Conservation (phyloP, 2,888 invertebrate species). For the Agonopterix arenella region DNA sequence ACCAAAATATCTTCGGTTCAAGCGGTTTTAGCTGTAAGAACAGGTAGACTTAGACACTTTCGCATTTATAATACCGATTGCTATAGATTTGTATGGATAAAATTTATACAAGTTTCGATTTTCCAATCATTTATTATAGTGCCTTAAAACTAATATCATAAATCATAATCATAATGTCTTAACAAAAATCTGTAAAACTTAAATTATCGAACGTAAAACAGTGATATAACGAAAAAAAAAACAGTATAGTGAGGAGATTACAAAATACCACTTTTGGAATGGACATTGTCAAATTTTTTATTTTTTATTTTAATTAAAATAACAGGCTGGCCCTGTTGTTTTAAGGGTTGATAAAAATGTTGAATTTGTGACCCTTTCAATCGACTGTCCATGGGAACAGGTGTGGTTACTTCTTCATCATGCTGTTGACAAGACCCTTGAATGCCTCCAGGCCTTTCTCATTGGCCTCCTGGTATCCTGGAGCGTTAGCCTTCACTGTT, state of each 20-base stretch:
- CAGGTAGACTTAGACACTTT: too few species aligned
- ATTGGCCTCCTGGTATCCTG: slow-evolving; percentile 74
- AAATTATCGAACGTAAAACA: slow-evolving; percentile 25
- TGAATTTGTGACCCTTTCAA: not conserved
- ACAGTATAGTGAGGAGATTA: not conserved
- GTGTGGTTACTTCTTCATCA: slow-evolving; percentile 60
- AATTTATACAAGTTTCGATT: not conserved
- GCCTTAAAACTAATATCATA: slow-evolving; percentile 48
- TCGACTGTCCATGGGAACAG: not conserved
- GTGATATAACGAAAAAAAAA: slow-evolving; percentile 8
- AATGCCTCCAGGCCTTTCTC: slow-evolving; percentile 74
- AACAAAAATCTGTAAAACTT: slow-evolving; percentile 14
- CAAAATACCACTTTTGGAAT: not conserved
- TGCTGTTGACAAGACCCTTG: slow-evolving; percentile 62
- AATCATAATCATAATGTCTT: too few species aligned
- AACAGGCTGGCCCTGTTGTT: too few species aligned
- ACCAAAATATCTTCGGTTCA: too few species aligned
- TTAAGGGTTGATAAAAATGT: too few species aligned
- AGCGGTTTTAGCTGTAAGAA: too few species aligned
- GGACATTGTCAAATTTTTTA: not conserved
- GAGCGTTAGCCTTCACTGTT: slow-evolving; percentile 54
- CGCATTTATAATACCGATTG: too few species aligned
- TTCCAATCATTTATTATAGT: slow-evolving; percentile 36
- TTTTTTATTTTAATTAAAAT: too few species aligned
- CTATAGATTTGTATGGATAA: too few species aligned